Evolutionary conservation across 2,797 vertebrate species (phyloP).

Genomic region (Hemibagrus guttatus): DNA sequence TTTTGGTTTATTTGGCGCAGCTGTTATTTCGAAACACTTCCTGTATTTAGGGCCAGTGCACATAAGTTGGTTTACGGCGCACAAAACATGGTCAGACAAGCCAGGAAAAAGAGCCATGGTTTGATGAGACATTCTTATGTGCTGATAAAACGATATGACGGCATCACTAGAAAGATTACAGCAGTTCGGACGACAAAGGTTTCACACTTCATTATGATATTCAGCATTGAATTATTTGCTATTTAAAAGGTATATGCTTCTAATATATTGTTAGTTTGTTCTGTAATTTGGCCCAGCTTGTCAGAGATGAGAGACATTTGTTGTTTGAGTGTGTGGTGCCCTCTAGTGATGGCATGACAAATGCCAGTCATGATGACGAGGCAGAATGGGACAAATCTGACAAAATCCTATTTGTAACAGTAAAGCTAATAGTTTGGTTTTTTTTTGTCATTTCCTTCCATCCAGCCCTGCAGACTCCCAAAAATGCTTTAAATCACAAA

Average conservation of each 20-base stretch:
- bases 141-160: not conserved
- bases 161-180: not conserved
- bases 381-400: slow-evolving; percentile 10
- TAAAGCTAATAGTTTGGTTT: not conserved
- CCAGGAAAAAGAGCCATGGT: not conserved
- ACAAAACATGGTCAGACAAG: not conserved
- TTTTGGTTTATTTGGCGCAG: not conserved
- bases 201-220: not conserved
- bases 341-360: slow-evolving; percentile 21
- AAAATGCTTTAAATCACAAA: not conserved
- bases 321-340: slow-evolving; percentile 33
- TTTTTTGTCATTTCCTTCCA: not conserved
- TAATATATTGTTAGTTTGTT: not conserved
- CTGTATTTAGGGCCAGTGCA: not conserved
- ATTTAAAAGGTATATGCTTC: not conserved
- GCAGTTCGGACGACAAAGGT: not conserved
- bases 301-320: not conserved
- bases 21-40: not conserved
- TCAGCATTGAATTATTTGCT: not conserved
- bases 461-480: too few relatives aligned
- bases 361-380: slow-evolving; percentile 34
- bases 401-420: not conserved
- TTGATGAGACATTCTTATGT: not conserved
- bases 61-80: not conserved
- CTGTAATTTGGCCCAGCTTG: not conserved